Evolutionary conservation across 2,797 vertebrate genomes (phyloP), one percentile per base, ranked within the genome.

Genomic region (Acanthis flammea): DNA sequence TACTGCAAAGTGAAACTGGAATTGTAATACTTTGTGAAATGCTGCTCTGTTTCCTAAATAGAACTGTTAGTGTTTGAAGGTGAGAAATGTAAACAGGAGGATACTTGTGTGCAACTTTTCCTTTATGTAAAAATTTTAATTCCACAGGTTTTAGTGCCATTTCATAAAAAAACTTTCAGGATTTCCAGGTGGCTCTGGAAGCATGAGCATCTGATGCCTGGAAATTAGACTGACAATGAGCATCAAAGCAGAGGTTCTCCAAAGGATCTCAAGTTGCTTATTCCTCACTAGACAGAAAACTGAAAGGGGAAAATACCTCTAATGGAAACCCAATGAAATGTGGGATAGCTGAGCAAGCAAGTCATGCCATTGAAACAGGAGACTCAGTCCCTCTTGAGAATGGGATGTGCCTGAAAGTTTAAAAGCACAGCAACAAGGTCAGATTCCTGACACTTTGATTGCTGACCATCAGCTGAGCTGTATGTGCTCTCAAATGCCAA

Each of bases 51-150:
- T 91, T 80, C 45, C 71, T 78, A 39, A 81, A 70, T 15, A 85
- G 41, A 61, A 19, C 1, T 27, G 10, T n/a, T 51, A 50, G 25
- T 60, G 42, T 76, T 75, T 84, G 74, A 75, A 82, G 66, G 42
- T 19, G 19, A 11, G 48, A 86, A 74, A 30, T 31, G 27, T 35
- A 30, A 93, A 83, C 17, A 66, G 70, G 67, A 87, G 44, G 11
- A 55, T 13, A 41, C 0, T 0, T 22, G 50, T 11, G 1, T 73
- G 33, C 7, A 71, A 35, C 2, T 61, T 94, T 30, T 68, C 8
- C 7, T 76, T 70, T 35, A 27, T 3, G 9, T 14, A 77, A 81
- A 28, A 50, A 27, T 37, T 83, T 41, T 63, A 85, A 47, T 86
- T 50, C 16, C 88, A 39, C 10, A 25, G 51, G 48, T 83, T 79